These are phyloP conservation scores for Leuciscus idus DNA, from an alignment of 2,113 vertebrate species.

Conservation along the genomic window DNA sequence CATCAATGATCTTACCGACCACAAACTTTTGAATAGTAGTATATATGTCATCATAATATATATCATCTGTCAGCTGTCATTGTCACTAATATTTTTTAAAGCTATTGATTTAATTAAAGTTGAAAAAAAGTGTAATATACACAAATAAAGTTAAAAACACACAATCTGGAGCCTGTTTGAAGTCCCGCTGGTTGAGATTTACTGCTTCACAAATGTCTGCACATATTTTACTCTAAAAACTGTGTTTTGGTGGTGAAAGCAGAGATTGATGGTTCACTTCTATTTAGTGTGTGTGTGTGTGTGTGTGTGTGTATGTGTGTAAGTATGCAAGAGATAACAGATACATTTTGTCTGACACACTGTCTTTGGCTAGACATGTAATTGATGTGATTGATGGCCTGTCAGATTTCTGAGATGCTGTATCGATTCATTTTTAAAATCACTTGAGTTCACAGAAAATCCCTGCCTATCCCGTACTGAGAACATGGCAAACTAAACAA, in stretches of 20 bases:
- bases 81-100: too few species aligned
- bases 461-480: neutral
- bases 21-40: neutral
- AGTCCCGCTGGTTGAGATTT: neutral
- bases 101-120: too few species aligned
- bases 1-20: neutral
- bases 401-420: constrained; percentile 15
- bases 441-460: constrained; percentile 2
- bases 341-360: constrained; percentile 12
- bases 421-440: constrained; percentile 18
- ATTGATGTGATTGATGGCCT: constrained; percentile 17
- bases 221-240: constrained; percentile 3
- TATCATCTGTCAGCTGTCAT: too few species aligned
- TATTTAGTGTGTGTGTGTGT: constrained; percentile 6
- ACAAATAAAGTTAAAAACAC: neutral
- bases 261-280: constrained; percentile 21
- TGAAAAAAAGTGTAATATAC: too few species aligned
- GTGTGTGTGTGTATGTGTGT: neutral
- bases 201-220: neutral
- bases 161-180: neutral
- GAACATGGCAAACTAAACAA: neutral
- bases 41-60: too few species aligned
- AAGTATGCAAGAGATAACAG: neutral
- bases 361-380: constrained; percentile 5
- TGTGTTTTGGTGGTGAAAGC: constrained; percentile 5